Evolutionary conservation across 2,797 vertebrate species (phyloP), one percentile per base, ranked within the genome.

Genomic region (Pygocentrus nattereri): DNA sequence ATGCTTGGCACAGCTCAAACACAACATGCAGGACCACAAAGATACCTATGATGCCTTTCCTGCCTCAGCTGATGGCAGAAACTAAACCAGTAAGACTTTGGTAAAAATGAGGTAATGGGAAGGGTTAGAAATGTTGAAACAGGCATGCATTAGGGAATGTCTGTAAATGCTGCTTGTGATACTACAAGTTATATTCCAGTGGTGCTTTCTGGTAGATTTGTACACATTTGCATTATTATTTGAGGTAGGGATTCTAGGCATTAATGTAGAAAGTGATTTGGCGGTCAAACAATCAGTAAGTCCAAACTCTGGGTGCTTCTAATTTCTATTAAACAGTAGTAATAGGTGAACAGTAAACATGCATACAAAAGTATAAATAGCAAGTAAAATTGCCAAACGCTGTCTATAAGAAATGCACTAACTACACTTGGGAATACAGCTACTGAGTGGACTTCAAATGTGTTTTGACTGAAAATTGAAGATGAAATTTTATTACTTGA

Each of bases 1-100:
- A 74, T 59, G 10, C 30, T 54, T 18, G 25, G 18, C 7, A 30
- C 59, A 47, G 80, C 81, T 82, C 76, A 82, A 31, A 86, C 80
- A 41, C 58, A 15, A 68, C 38, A 52, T 72, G 15, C 34, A 52
- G 12, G 72, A 18, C 19, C 27, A 34, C 21, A 23, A 18, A 31
- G 38, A 31, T 49, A 23, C 25, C 31, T 72, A 19, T 47, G 50
- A 67, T 73, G 52, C 18, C 61, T 73, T 16, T 44, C 41, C 34
- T 38, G 34, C 34, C 34, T 44, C 41, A 44, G 41, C 5, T 74
- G n/a, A 41, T 38, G 12, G 38, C 41, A 25, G 21, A n/a, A 12
- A 59, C 31, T 19, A 23, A 19, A 16, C 15, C 54, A 74, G 71
- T 74, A 16, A 54, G 50, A 68, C 38, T 68, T 16, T 68, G 21